Evolutionary conservation across 1,140 invertebrate genomes (phyloP).

Genomic region (Luehdorfia chinensis): DNA sequence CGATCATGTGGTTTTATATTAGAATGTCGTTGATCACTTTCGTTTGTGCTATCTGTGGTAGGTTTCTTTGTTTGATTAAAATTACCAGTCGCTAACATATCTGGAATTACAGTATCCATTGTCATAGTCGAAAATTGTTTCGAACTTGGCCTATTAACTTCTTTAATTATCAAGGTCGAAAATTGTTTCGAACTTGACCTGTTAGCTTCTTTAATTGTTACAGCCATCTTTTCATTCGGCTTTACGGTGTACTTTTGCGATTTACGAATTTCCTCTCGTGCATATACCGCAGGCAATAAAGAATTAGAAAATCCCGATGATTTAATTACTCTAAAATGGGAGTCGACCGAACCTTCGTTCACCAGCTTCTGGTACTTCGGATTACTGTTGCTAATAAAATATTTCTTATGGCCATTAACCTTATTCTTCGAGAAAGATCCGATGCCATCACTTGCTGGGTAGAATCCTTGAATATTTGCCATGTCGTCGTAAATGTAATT

Average conservation of each 20-base stretch:
- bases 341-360: conserved; percentile 35
- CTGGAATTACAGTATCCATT: no score
- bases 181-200: neutral
- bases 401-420: conserved; percentile 33
- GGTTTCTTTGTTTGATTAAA: neutral
- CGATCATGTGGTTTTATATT: neutral
- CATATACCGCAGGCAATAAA: neutral
- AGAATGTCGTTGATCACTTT: neutral
- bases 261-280: neutral
- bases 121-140: neutral
- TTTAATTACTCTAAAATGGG: conserved; percentile 35
- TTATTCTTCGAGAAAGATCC: conserved; percentile 22
- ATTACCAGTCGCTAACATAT: neutral
- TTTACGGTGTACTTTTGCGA: neutral
- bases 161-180: neutral
- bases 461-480: conserved; percentile 25
- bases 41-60: neutral
- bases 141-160: neutral
- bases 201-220: neutral
- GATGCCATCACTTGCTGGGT: conserved; percentile 18
- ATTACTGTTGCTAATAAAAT: conserved; percentile 29
- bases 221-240: neutral
- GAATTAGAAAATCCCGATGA: conserved; percentile 16
- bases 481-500: conserved; percentile 44
- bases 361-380: conserved; percentile 34